These are phyloP conservation scores for Phoebastria nigripes DNA, from an alignment of 2,797 vertebrate genomes.

Conservation along the genomic window DNA sequence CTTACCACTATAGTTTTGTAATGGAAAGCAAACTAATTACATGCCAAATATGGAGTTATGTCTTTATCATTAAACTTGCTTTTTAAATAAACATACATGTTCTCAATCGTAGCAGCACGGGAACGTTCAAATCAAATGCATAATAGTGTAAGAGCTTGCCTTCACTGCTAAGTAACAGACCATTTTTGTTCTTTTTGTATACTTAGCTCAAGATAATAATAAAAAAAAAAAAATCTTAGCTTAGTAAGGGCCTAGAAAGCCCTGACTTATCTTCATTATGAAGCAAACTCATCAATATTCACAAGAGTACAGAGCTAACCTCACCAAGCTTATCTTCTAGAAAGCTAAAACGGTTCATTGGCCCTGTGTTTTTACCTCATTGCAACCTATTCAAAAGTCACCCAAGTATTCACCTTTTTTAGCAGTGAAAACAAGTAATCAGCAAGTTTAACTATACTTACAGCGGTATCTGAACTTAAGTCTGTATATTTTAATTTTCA, in stretches of 20 bases:
- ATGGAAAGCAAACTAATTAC: not conserved
- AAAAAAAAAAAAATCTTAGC: not conserved
- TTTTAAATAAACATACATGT: not conserved
- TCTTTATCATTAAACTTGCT: not conserved
- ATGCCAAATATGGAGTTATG: not conserved
- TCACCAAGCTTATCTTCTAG: not conserved
- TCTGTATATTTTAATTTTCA: not conserved
- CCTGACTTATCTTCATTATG: not conserved
- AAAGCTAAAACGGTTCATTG: not conserved
- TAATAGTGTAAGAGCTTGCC: not conserved
- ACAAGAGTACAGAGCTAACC: not conserved
- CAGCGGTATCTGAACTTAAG: not conserved
- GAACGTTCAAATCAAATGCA: not conserved
- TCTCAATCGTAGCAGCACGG: not conserved
- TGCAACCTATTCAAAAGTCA: not conserved
- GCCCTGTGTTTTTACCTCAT: not conserved
- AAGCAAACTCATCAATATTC: not conserved
- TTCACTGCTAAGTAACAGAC: not conserved
- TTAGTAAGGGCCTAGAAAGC: not conserved
- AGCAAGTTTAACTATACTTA: not conserved
- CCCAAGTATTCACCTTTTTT: not conserved
- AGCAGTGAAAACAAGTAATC: not conserved
- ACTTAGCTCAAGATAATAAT: not conserved
- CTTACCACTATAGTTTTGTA: not conserved
- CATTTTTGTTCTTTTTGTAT: not conserved